Percentiles rank a stretch among this genome's conserved stretches.
These are phyloP conservation scores for Fistularia commersonii DNA, from an alignment of 2,797 vertebrate species.

Conservation along the genomic window DNA sequence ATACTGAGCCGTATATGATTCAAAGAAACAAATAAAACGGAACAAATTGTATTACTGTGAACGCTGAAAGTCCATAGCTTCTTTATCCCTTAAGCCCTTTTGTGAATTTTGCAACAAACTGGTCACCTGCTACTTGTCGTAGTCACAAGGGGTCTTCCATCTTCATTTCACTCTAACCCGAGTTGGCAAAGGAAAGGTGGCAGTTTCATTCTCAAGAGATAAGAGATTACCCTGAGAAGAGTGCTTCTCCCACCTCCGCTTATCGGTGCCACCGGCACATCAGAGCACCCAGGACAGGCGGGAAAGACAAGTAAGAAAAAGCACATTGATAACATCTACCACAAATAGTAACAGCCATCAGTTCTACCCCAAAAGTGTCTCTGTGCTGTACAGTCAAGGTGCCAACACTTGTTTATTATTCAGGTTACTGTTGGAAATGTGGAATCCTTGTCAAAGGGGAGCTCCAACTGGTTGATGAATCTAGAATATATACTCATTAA, in stretches of 20 bases:
- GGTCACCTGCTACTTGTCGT: constrained; percentile 24
- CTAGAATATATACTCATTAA: too few species aligned
- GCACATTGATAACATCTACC: constrained; percentile 49
- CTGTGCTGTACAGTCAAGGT: constrained; percentile 15
- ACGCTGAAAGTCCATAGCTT: too few species aligned
- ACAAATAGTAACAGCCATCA: constrained; percentile 44
- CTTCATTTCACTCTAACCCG: background rate
- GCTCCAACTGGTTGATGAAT: constrained; percentile 2
- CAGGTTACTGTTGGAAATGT: constrained; percentile 14
- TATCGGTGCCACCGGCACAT: constrained; percentile 30
- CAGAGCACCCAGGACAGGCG: constrained; percentile 26
- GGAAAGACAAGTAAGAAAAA: constrained; percentile 34
- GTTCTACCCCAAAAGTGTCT: constrained; percentile 17
- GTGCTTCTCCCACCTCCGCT: constrained; percentile 51
- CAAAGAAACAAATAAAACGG: too few species aligned
- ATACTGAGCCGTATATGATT: too few species aligned
- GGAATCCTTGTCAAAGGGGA: constrained; percentile 17
- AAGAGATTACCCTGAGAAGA: constrained; percentile 18
- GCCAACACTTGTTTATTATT: constrained; percentile 4
- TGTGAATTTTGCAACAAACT: too few species aligned
- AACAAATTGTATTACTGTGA: too few species aligned
- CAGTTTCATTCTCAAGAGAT: constrained; percentile 32
- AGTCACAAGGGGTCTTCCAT: constrained; percentile 15
- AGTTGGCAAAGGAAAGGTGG: constrained; percentile 21
- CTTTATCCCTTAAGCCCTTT: too few species aligned